phyloP scores from a whole-genome alignment of 2,113 vertebrate species.

The Hydropotes inermis region DNA sequence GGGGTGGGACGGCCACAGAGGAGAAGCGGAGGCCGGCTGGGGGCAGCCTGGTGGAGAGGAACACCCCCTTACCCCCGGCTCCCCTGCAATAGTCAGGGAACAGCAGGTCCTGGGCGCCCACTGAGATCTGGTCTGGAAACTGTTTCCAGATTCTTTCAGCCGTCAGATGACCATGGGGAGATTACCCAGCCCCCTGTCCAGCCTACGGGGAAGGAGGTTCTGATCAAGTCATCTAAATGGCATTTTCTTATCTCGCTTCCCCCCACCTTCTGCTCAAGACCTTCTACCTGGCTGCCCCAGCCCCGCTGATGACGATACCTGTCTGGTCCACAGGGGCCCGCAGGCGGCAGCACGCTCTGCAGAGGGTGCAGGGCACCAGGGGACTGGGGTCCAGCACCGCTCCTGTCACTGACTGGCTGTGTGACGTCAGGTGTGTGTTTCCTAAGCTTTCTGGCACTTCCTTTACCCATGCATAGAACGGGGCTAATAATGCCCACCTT shows the following conservation, averaged over 20 bases:
- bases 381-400: neutral
- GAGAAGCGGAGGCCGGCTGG: neutral
- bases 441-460: neutral
- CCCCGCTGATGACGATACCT: neutral
- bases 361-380: neutral
- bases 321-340: neutral
- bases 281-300: constrained; percentile 46
- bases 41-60: neutral
- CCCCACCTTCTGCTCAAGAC: fast-evolving
- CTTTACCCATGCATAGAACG: neutral
- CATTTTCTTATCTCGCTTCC: neutral
- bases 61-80: neutral
- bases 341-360: neutral
- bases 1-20: neutral
- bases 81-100: neutral
- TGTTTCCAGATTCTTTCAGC: constrained; percentile 66
- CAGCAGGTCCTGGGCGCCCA: constrained; percentile 15
- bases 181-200: constrained; percentile 63
- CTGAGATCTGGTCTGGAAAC: constrained; percentile 60
- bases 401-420: neutral
- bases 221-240: constrained; percentile 14
- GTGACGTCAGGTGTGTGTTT: neutral
- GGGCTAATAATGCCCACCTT: neutral
- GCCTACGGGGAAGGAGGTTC: constrained; percentile 65
- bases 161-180: constrained; percentile 49